Evolutionary conservation across 53 echinoderm and acorn worm species (phyloP).

Genomic region (Crossaster papposus): DNA sequence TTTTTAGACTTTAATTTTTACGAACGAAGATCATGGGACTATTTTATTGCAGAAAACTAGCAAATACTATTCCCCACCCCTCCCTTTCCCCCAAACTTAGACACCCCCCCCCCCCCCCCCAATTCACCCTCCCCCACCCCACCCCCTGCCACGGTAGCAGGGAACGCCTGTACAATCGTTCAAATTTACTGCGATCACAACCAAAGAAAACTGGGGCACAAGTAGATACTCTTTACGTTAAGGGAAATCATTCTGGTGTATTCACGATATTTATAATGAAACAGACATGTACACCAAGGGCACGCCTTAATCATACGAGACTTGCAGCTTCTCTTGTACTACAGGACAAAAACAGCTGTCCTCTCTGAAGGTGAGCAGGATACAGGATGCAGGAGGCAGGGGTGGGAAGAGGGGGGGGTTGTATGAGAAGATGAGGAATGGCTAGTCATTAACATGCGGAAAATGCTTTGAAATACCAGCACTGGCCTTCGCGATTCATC

Average conservation of each 20-base stretch:
- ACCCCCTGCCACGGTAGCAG: too few species aligned
- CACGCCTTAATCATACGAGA: conserved; percentile 34
- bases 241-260: background rate
- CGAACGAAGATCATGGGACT: too few species aligned
- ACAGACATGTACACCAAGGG: conserved; percentile 23
- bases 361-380: conserved; percentile 47
- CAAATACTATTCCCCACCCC: too few species aligned
- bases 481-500: conserved; percentile 1
- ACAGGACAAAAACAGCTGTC: conserved; percentile 57
- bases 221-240: background rate
- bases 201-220: background rate
- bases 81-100: too few species aligned
- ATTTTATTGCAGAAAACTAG: too few species aligned
- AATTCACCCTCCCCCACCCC: too few species aligned
- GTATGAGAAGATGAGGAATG: conserved; percentile 34
- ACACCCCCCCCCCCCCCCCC: too few species aligned
- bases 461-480: conserved; percentile 56
- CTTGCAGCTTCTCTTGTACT: conserved; percentile 22
- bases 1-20: too few species aligned
- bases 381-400: too few species aligned
- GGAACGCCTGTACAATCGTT: background rate
- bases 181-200: background rate
- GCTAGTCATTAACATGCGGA: conserved; percentile 47
- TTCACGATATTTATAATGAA: background rate
- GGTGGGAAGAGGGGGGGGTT: background rate